A percentile compares a stretch with the other conserved stretches of the same genome.
Evolutionary conservation across 2,888 invertebrate species (phyloP).

Genomic region (Encarsia formosa): DNA sequence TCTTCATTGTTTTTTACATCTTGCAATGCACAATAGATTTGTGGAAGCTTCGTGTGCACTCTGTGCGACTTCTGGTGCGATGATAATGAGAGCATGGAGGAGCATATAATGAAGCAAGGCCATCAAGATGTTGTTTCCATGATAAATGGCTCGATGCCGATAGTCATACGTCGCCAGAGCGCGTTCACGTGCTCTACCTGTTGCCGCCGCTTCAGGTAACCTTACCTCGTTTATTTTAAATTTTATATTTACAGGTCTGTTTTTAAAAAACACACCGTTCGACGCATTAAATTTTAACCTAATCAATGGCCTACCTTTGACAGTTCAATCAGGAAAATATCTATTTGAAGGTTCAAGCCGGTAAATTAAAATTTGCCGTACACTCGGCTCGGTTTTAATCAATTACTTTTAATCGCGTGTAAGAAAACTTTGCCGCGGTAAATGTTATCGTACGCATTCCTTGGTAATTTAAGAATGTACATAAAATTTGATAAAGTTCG

Average conservation of each 20-base stretch:
- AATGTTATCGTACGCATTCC: no score
- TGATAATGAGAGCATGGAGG: constrained; percentile 62
- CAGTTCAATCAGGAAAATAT: constrained; percentile 1
- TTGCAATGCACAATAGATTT: constrained; percentile 49
- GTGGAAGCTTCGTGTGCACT: constrained; percentile 67
- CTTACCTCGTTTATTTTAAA: no score
- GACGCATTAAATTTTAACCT: no score
- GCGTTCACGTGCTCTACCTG: constrained; percentile 66
- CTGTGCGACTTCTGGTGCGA: constrained; percentile 69
- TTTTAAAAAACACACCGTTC: neutral
- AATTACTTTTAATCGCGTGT: no score
- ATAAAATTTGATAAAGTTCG: no score
- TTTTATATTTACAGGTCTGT: neutral
- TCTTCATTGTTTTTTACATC: no score
- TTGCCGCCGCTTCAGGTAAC: constrained; percentile 60
- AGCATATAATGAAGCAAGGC: constrained; percentile 63
- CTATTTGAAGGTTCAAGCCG: no score
- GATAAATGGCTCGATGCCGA: constrained; percentile 77
- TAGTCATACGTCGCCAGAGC: constrained; percentile 67
- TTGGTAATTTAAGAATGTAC: no score
- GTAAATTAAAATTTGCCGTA: no score
- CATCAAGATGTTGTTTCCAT: constrained; percentile 72
- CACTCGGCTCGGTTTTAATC: no score
- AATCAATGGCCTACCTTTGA: neutral
- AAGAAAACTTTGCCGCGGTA: no score